Conservation (phyloP, 2,113 vertebrate species). For the Xenotilapia caudafasciata region DNA sequence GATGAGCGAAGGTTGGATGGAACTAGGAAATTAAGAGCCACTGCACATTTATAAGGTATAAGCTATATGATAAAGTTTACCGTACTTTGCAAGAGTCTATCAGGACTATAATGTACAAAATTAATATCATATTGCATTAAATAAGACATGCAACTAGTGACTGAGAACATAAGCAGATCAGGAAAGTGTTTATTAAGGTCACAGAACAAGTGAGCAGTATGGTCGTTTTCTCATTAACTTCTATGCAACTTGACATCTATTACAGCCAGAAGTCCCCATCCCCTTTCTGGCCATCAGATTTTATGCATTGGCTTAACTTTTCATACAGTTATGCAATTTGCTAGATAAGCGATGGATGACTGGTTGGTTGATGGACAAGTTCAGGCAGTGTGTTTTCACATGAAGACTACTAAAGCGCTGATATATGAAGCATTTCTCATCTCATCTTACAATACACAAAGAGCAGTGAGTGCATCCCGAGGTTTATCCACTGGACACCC, state of each 20-base stretch:
- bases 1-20: background rate
- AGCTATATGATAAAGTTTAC: background rate
- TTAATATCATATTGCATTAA: background rate
- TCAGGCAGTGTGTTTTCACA: background rate
- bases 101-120: background rate
- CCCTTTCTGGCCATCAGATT: background rate
- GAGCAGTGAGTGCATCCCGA: background rate
- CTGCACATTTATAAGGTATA: background rate
- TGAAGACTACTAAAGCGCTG: fast-evolving
- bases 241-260: background rate
- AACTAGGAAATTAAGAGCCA: background rate
- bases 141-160: background rate
- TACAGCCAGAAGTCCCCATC: background rate
- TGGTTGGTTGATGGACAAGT: background rate
- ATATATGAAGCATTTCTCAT: background rate
- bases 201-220: background rate
- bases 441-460: background rate
- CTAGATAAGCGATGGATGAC: background rate
- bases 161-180: background rate
- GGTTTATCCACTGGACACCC: background rate
- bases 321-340: background rate
- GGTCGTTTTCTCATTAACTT: background rate
- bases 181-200: background rate
- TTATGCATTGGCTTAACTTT: background rate
- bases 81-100: background rate